Base-by-base conservation (phyloP, 2,888 invertebrate genomes). In the Synergus gifuensis region DNA sequence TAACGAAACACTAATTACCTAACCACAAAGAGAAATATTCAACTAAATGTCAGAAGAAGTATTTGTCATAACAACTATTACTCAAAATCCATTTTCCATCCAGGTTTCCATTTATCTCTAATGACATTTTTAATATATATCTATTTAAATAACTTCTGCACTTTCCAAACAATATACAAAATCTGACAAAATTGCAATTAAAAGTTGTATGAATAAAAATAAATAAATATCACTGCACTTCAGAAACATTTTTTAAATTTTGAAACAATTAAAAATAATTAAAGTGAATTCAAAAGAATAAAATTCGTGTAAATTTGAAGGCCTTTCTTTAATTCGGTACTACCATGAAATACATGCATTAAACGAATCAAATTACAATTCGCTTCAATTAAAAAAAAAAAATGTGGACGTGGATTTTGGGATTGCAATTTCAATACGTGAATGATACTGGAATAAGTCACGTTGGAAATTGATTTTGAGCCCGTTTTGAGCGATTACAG, bases 1-100 rank as follows among this genome's bases (percentile, higher is more conserved):
- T 73, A 73, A 73, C 36, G 36, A 46, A n/a, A 36, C 73, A 22
- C 73, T 73, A 73, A 73, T 73, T 73, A 73, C 49, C 36, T 28
- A 73, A 73, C 36, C 73, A 73, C 73, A 54, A 28, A 14, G 49
- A 40, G n/a, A 36, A 40, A 44, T 67, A 67, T 44, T 18, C 42
- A 67, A 44, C 5, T 67, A 40, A 4, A 18, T n/a, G 42, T 66
- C n/a, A 42, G 42, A 42, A 28, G 22, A 49, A 18, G 44, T 28
- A 69, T 69, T 42, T 66, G 46, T 54, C 54, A 46, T 22, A 69
- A 46, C n/a, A 69, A n/a, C 67, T 46, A 69, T 69, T 42, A 69
- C 46, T 69, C 67, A 66, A 66, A 49, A 63, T 36, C 28, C 18
- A 66, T 69, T 28, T 3, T 3, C 28, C 28, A 28, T 69, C 7